Evolutionary conservation across 2,888 invertebrate species (phyloP).

Genomic region (Cylindroiulus punctatus): DNA sequence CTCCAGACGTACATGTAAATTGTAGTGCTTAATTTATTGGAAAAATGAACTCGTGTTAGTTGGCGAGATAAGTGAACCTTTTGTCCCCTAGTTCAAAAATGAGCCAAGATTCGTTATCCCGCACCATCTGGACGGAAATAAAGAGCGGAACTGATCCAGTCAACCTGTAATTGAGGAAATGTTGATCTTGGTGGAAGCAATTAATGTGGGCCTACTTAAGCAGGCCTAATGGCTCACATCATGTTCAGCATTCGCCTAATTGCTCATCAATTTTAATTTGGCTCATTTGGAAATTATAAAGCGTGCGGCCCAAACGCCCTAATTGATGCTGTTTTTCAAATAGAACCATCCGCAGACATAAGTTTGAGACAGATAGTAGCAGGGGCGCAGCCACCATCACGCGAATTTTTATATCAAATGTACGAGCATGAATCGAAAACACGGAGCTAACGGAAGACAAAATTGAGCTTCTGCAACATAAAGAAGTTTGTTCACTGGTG

Average conservation of each 20-base stretch:
- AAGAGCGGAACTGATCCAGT: constrained; percentile 14
- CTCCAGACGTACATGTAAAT: too few species aligned
- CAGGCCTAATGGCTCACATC: not conserved
- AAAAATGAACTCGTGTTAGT: too few species aligned
- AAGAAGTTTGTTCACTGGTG: too few species aligned
- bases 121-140: not conserved
- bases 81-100: not conserved
- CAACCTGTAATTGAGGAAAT: constrained; percentile 21
- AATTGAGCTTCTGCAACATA: too few species aligned
- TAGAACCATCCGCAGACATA: not conserved
- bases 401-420: too few species aligned
- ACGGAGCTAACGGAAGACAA: too few species aligned
- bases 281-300: not conserved
- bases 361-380: too few species aligned
- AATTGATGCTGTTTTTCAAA: not conserved
- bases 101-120: not conserved
- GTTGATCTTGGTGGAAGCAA: not conserved
- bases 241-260: not conserved
- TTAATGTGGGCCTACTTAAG: constrained; percentile 6
- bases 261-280: constrained; percentile 15
- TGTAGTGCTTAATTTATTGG: too few species aligned
- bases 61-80: too few species aligned
- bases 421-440: too few species aligned
- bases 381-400: too few species aligned
- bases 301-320: not conserved